Evolutionary conservation across 1,140 invertebrate species (phyloP), one percentile per base, ranked within the genome.

Genomic region (Camponotus floridanus): DNA sequence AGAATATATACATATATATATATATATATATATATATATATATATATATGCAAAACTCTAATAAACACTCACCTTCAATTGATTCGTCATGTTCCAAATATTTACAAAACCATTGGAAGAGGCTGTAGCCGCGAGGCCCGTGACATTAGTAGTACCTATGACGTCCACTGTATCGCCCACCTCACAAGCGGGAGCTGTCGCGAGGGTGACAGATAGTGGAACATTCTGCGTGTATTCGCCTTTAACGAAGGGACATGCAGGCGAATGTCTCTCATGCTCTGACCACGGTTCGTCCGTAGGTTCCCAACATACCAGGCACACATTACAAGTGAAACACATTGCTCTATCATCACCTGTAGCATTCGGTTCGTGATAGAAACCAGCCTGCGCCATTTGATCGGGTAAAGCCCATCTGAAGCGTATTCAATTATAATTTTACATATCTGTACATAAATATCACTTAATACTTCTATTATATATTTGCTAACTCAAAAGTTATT

Each of bases 211-310:
- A 85, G 97, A 97, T 55, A 99, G 95, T n/a, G 98, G 98, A 68
- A 99, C 98, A 95, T 99, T 99, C 94, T 98, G 98, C 13, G 98
- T 99, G 90, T 98, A 98, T 94, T 99, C 98, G 26, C 98, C 98
- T 92, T 98, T 97, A 3, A 99, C 98, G 94, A 99, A 99, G 0
- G 98, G 98, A 94, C 98, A 99, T 81, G 97, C 96, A 13, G 98
- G 98, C 26, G 98, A 99, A 95, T 99, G 98, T 9, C 98, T 95
- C 94, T 99, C 98, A 92, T 99, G 98, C 93, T 99, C 98, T 88
- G 98, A 98, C 98, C 98, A 99, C 0, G 98, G 98, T 94, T 99
- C 98, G 95, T 99, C 98, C 0, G 98, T 98, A 81, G 98, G 98
- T 94, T 99, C 98, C 98, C 98, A 99, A 95, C 98, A 98, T 1